Evolutionary conservation across 2,797 vertebrate species (phyloP), one percentile per base, ranked within the genome.

Genomic region (Eospalax fontanierii): DNA sequence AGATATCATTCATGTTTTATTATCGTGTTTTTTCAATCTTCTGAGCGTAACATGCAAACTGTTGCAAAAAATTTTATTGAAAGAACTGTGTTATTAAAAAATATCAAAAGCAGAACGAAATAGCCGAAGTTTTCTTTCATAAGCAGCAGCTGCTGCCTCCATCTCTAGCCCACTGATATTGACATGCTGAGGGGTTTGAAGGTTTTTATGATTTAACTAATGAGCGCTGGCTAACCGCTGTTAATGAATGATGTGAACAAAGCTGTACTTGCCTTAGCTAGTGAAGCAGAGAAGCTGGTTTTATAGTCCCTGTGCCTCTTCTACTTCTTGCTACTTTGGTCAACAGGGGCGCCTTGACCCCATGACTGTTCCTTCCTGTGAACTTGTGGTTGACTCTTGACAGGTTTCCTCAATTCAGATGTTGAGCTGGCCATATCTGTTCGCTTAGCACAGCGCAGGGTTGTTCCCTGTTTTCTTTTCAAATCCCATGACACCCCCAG

Each of bases 391-490:
- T 46, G 22, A 8, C 22, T 63, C 43, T 68, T 57, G 22, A 54
- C 12, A 0, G 3, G 14, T 11, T 87, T 80, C 88, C 84, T 70
- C 38, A 4, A 26, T 26, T 57, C n/a, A 24, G 38, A 68, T 1
- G 2, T 11, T 26, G 43, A 73, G 38, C 4, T 12, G 26, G 65
- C 43, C 26, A 21, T 10, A n/a, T 73, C 38, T 83, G 46, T 63
- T 83, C 21, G 6, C 21, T 9, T 14, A 19, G 22, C 76, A 76
- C 19, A 12, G 24, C 19, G 10, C 26, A 15, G 1, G 28, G 12
- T 71, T 63, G 2, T n/a, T 85, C 9, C 65, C 19, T 33, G 26
- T n/a, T 88, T 86, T 75, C 74, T 86, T 94, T 90, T 30, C 73
- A 89, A 61, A 9, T 15, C 7, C 4, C 19, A 46, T 65, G 4